Evolutionary conservation across 2,113 vertebrate genomes (phyloP).

Genomic region (Planiliza haematocheilus): DNA sequence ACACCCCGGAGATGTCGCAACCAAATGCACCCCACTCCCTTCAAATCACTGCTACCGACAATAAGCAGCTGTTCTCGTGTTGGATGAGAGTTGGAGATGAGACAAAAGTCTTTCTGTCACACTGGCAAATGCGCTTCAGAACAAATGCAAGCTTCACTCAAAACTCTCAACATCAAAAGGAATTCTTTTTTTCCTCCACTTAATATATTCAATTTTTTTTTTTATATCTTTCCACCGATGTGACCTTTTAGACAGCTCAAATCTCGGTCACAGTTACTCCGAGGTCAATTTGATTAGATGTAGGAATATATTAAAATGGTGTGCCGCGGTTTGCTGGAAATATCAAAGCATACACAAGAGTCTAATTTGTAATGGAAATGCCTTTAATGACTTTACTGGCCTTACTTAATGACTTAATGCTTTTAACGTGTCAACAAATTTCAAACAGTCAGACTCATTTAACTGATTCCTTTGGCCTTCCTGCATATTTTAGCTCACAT

Average conservation of each 20-base stretch:
- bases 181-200: not conserved
- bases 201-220: constrained; percentile 18
- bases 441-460: constrained; percentile 49
- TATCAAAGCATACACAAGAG: constrained; percentile 56
- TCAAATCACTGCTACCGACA: constrained; percentile 77
- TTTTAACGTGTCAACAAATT: constrained; percentile 58
- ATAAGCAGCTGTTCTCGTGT: constrained; percentile 79
- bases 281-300: constrained; percentile 55
- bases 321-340: constrained; percentile 42
- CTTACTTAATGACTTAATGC: constrained; percentile 64
- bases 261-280: constrained; percentile 19
- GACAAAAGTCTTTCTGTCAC: constrained; percentile 75
- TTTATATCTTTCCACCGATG: constrained; percentile 11
- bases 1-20: constrained; percentile 78
- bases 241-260: constrained; percentile 38
- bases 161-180: constrained; percentile 42
- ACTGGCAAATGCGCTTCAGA: constrained; percentile 54
- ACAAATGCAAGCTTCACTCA: constrained; percentile 50
- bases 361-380: constrained; percentile 68
- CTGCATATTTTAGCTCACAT: constrained; percentile 59
- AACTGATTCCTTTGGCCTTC: constrained; percentile 48
- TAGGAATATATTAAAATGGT: constrained; percentile 49
- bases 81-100: constrained; percentile 71
- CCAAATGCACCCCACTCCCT: constrained; percentile 71
- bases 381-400: constrained; percentile 56